Evolutionary conservation across 2,113 vertebrate genomes (phyloP).

Genomic region (Merops nubicus): DNA sequence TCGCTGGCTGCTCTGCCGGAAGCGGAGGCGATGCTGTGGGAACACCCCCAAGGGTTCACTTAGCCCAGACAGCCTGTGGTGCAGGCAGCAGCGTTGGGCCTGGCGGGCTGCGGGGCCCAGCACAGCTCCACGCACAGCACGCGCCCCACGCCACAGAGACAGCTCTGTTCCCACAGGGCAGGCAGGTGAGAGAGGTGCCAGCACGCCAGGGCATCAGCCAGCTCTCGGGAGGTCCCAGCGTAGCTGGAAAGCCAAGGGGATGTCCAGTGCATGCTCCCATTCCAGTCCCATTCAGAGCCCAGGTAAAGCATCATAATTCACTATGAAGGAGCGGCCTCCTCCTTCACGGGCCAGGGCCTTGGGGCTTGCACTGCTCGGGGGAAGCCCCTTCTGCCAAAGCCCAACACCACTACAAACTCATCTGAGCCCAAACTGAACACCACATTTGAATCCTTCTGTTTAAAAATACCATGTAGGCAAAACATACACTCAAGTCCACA

Average conservation of each 20-base stretch:
- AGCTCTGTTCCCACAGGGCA: background rate
- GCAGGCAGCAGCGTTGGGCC: background rate
- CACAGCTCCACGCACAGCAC: background rate
- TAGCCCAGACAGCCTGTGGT: background rate
- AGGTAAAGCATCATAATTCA: no score
- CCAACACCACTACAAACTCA: background rate
- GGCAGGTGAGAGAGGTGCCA: fast-evolving
- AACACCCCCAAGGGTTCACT: conserved; percentile 32
- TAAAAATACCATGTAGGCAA: background rate
- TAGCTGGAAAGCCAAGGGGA: background rate
- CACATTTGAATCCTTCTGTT: background rate
- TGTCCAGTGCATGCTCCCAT: fast-evolving
- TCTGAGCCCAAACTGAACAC: background rate
- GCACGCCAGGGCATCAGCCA: fast-evolving
- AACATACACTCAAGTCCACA: background rate
- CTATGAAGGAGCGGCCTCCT: background rate
- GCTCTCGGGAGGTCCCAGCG: background rate
- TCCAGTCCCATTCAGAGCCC: fast-evolving
- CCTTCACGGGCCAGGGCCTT: background rate
- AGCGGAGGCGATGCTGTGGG: background rate
- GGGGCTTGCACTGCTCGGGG: fast-evolving
- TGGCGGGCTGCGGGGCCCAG: background rate
- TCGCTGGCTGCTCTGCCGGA: background rate
- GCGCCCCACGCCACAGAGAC: fast-evolving
- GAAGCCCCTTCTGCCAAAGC: background rate